These are phyloP conservation scores for Diadema setosum DNA, from an alignment of 35 echinoderm and acorn worm genomes.

Conservation along the genomic window DNA sequence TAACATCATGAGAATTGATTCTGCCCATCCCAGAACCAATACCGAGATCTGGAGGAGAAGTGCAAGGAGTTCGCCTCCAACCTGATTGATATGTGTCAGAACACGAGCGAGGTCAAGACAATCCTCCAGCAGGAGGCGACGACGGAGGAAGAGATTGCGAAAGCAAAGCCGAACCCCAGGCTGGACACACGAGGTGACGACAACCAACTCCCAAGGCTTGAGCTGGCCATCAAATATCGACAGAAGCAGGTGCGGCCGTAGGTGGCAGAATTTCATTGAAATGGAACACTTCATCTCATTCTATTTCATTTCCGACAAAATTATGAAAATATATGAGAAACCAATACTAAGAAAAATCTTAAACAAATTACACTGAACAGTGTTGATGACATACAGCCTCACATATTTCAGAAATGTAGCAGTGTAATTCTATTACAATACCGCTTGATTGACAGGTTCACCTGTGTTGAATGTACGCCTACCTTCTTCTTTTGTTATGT, in stretches of 20 bases:
- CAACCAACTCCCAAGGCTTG: constrained; percentile 43
- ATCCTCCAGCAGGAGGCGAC: constrained; percentile 75
- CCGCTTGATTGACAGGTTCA: too few relatives aligned
- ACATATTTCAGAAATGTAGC: too few relatives aligned
- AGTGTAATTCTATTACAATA: too few relatives aligned
- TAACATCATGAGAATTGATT: neutral
- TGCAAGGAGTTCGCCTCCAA: constrained; percentile 93
- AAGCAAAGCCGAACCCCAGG: neutral
- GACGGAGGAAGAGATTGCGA: neutral
- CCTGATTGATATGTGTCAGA: constrained; percentile 97
- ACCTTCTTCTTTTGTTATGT: too few relatives aligned
- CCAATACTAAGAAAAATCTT: too few relatives aligned
- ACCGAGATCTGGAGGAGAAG: constrained; percentile 59
- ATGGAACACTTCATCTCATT: neutral
- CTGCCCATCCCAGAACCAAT: constrained; percentile 58
- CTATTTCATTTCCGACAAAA: too few relatives aligned
- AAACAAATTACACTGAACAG: too few relatives aligned
- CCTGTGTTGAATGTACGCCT: too few relatives aligned
- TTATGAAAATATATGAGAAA: neutral
- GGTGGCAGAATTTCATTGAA: neutral
- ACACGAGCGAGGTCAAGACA: constrained; percentile 75
- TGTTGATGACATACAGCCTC: too few relatives aligned
- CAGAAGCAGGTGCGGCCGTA: constrained; percentile 77
- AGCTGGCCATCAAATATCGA: constrained; percentile 77
- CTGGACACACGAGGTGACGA: neutral